A percentile compares a stretch with the other conserved stretches of the same genome.
These are phyloP conservation scores for Dioctria linearis DNA, from an alignment of 2,888 invertebrate species.

Conservation along the genomic window DNA sequence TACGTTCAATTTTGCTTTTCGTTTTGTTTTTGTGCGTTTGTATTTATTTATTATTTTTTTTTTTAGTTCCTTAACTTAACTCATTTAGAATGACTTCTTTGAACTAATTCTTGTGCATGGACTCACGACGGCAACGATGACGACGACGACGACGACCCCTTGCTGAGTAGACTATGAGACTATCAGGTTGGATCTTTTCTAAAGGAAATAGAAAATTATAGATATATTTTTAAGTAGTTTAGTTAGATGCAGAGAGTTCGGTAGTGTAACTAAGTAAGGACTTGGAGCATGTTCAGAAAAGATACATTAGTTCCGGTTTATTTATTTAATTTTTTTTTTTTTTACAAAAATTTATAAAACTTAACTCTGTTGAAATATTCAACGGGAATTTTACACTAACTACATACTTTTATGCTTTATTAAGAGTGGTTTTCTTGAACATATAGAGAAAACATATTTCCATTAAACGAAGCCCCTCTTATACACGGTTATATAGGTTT, in stretches of 20 bases:
- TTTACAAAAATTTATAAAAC: no score
- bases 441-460: no score
- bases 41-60: no score
- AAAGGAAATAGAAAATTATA: conserved; percentile 40
- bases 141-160: conserved; percentile 2
- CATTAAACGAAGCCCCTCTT: no score
- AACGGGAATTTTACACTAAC: no score
- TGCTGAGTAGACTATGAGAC: conserved; percentile 22
- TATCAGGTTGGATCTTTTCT: conserved; percentile 8
- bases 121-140: no score
- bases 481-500: no score
- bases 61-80: no score
- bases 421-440: no score
- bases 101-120: conserved; percentile 21
- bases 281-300: not conserved
- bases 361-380: no score
- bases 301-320: conserved; percentile 33
- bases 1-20: not conserved
- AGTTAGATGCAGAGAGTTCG: not conserved
- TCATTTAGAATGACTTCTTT: not conserved
- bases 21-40: not conserved
- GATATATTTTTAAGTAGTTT: conserved; percentile 32
- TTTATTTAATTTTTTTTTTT: not conserved
- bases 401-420: no score
- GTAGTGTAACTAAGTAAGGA: no score